These are phyloP conservation scores for Acyrthosiphon pisum DNA, from an alignment of 1,140 invertebrate species.

Conservation along the genomic window DNA sequence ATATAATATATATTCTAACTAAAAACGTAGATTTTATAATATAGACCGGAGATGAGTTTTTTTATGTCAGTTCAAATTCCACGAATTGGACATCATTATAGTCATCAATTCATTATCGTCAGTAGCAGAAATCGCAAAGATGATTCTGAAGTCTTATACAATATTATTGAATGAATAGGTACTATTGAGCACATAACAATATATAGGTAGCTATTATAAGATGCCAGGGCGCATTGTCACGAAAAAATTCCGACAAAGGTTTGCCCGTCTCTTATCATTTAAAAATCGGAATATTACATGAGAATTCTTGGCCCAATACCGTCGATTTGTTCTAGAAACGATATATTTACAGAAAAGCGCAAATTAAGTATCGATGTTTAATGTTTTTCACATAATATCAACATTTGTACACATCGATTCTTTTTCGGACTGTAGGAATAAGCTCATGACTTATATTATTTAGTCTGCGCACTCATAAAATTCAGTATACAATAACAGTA, in stretches of 20 bases:
- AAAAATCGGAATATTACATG: neutral
- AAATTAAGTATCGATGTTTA: neutral
- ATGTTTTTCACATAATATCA: neutral
- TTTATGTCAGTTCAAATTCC: neutral
- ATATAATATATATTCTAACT: neutral
- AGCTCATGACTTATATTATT: neutral
- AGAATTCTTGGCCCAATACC: neutral
- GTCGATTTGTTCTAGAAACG: neutral
- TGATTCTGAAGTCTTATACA: neutral
- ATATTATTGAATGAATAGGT: neutral
- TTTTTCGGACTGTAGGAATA: neutral
- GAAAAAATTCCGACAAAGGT: neutral
- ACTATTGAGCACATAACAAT: neutral
- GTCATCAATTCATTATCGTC: neutral
- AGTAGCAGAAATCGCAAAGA: neutral
- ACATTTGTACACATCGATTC: neutral
- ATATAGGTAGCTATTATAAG: neutral
- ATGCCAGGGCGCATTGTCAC: neutral
- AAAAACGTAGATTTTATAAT: neutral
- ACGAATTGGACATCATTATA: neutral
- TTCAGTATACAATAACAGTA: neutral
- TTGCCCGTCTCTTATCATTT: neutral
- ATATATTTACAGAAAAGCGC: neutral
- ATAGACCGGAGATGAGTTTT: neutral
- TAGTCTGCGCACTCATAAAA: neutral